Base-by-base conservation (phyloP, 2,888 invertebrate genomes). In the Platycnemis pennipes region DNA sequence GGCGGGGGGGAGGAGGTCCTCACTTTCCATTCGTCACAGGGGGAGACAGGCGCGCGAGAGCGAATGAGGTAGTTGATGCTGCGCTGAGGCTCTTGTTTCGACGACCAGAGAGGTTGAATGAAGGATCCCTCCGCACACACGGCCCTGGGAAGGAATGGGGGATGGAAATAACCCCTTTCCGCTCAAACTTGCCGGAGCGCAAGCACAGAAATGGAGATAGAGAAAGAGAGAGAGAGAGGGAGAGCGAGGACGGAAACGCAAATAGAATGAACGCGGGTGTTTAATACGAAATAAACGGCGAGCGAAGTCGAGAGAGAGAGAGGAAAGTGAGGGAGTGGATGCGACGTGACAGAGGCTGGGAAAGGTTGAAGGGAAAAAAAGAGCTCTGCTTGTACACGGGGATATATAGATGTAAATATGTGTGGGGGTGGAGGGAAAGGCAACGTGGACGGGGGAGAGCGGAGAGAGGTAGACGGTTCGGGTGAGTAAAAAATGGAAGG, bases 231-330 rank as follows among this genome's bases (percentile, higher is more conserved):
- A n/a, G n/a, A n/a, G n/a, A n/a, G n/a, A n/a, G 53, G 11, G 53
- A 63, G 63, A 26, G 26, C 26, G 26, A 49, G 49, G 26, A n/a
- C 7, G 22, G n/a, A 7, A 63, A 63, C n/a, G 87, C 22, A n/a
- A 87, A 31, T 45, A 46, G 46, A 46, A 87, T 49, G 22, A 46
- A n/a, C 5, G 0, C 11, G 7, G 63, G 63, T n/a, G 26, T 63
- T 63, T 63, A 63, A 63, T 26, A 63, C 22, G 63, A 63, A 63
- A 63, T 63, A 63, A 26, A 63, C 26, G 63, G 89, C n/a, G 88
- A 88, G 88, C 42, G 88, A n/a, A n/a, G n/a, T 49, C n/a, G 49
- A n/a, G 46, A 89, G 89, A 89, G 89, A 89, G 89, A 8, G 88
- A 88, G 88, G 26, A 86, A 42, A 8, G 86, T 22, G 26, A 19